Evolutionary conservation across 2,113 vertebrate species (phyloP).

Genomic region (Baryphthengus martii): DNA sequence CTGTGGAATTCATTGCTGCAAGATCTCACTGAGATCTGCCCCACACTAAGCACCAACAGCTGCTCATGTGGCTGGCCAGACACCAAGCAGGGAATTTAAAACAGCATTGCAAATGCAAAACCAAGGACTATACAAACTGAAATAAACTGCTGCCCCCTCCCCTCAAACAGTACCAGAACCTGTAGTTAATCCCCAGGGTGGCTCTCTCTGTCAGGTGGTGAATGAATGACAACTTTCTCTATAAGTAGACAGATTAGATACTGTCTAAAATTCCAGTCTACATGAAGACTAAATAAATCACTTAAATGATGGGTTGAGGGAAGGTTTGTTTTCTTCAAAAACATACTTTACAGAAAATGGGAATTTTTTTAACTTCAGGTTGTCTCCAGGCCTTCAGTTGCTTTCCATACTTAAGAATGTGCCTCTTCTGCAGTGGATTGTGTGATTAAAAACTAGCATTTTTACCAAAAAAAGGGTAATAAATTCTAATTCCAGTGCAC

Average conservation of each 20-base stretch:
- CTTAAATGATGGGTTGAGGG: neutral
- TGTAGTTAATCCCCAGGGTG: neutral
- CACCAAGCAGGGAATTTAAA: neutral
- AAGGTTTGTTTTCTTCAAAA: neutral
- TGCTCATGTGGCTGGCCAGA: neutral
- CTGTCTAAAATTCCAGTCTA: neutral
- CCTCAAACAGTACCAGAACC: neutral
- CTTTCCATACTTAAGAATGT: neutral
- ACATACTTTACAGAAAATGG: neutral
- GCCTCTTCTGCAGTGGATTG: neutral
- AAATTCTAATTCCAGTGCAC: neutral
- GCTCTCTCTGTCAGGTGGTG: neutral
- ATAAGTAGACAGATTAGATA: neutral
- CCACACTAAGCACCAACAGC: neutral
- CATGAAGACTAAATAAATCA: conserved; percentile 7
- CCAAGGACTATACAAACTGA: neutral
- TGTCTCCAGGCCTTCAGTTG: neutral
- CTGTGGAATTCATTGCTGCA: neutral
- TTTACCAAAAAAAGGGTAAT: neutral
- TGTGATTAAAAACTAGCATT: neutral
- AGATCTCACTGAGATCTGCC: neutral
- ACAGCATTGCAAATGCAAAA: neutral
- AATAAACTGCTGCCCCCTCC: neutral
- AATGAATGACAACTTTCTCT: neutral
- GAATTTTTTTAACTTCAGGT: neutral